Evolutionary conservation across 2,888 invertebrate species (phyloP).

Genomic region (Heliconius cydno): DNA sequence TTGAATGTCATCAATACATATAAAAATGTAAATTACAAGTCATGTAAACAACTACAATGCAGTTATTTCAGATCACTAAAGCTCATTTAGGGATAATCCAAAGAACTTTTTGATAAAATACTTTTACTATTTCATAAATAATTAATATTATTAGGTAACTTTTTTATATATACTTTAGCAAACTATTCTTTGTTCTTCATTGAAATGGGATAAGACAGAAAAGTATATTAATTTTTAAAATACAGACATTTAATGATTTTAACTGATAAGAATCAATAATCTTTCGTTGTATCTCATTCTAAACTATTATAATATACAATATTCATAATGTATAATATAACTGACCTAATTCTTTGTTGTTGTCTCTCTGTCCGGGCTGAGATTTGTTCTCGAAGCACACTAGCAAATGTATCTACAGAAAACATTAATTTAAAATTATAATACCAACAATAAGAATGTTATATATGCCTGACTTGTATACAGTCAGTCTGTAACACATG

Average conservation of each 20-base stretch:
- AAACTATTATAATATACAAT: neutral
- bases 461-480: conserved; percentile 12
- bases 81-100: too few species aligned
- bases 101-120: too few species aligned
- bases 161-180: too few species aligned
- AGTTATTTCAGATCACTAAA: too few species aligned
- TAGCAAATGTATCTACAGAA: conserved; percentile 88
- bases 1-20: too few species aligned
- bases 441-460: conserved; percentile 31
- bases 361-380: conserved; percentile 92
- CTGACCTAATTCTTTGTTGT: conserved; percentile 87
- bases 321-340: neutral
- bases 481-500: conserved; percentile 3
- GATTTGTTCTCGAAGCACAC: conserved; percentile 92
- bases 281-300: neutral
- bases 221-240: neutral
- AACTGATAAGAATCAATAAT: neutral
- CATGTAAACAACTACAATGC: too few species aligned
- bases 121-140: too few species aligned
- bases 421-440: conserved; percentile 48
- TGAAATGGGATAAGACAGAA: neutral
- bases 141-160: too few species aligned
- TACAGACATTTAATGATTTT: neutral
- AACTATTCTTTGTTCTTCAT: too few species aligned
- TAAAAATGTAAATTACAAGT: too few species aligned